A percentile compares a stretch with the other conserved stretches of the same genome.
phyloP scores from a whole-genome alignment of 2,113 vertebrate genomes.

The Octodon degus region DNA sequence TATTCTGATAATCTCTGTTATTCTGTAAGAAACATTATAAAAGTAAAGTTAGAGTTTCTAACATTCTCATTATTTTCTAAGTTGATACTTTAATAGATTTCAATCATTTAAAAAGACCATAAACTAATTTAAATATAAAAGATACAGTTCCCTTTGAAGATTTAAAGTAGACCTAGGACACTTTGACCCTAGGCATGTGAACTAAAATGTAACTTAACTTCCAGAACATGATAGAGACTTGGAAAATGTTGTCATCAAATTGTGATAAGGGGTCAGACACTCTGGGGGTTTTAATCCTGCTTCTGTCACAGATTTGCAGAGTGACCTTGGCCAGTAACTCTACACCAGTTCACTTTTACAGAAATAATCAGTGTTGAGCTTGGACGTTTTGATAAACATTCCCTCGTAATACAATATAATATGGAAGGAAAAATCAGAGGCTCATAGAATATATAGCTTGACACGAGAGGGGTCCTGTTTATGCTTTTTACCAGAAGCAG shows the following conservation, averaged over 20 bases:
- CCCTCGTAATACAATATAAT: neutral
- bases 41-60: neutral
- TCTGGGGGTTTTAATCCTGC: conserved; percentile 39
- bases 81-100: neutral
- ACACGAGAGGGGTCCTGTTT: neutral
- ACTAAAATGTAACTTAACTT: neutral
- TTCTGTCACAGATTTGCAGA: conserved; percentile 4
- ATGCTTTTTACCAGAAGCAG: neutral
- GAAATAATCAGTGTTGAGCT: neutral
- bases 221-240: neutral
- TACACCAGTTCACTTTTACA: conserved; percentile 21
- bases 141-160: neutral
- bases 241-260: neutral
- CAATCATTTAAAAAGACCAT: neutral
- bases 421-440: neutral
- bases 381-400: conserved; percentile 7
- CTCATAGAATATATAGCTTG: neutral
- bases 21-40: neutral
- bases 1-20: neutral
- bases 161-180: neutral
- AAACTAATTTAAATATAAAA: neutral
- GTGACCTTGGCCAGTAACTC: conserved; percentile 39
- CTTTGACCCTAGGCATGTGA: neutral
- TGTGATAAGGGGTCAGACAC: neutral
- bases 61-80: neutral